Base-by-base conservation (phyloP, 2,113 vertebrate species). In the Gambusia affinis region DNA sequence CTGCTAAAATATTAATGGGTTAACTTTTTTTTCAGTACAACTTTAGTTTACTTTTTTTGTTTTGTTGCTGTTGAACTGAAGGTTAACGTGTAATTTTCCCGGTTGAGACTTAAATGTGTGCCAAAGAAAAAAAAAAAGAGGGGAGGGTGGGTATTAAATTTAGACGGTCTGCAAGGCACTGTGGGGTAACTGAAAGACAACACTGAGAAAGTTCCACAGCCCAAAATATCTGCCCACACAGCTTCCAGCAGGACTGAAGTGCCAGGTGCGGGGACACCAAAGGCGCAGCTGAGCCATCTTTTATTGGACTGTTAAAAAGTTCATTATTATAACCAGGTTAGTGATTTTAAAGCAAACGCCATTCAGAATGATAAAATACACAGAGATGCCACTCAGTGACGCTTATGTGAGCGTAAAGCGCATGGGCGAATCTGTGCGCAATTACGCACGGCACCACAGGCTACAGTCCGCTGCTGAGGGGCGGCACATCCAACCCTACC, bases 131-230 rank as follows among this genome's bases (percentile, higher is more conserved):
- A 24, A 51, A 51, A 22, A n/a, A 24, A 11, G n/a, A n/a, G 39
- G 66, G 42, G 74, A 74, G 75, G 85, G 85, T 78, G 19, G 57
- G 76, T 77, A 51, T 87, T 94, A 93, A 93, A 92, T 92, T 92
- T 94, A 93, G 92, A 77, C 62, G 37, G 70, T 77, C 88, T 91
- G 84, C 83, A 78, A 86, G 85, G 87, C 82, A 83, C 86, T 86
- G 70, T 28, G 88, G 85, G 86, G 84, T 87, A 82, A 83, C 77
- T 90, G 91, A 92, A 94, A 94, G 92, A 94, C 92, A 92, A 93
- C 88, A 91, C 93, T 89, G 78, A 94, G 92, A 85, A 86, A 92
- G 87, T 88, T 85, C 83, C 92, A 33, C 37, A 73, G 83, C 88
- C 88, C 75, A 92, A 93, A 89, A 93, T 92, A 92, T 92, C 91